phyloP scores from a whole-genome alignment of 1,140 invertebrate genomes.

The Megalopta genalis region DNA sequence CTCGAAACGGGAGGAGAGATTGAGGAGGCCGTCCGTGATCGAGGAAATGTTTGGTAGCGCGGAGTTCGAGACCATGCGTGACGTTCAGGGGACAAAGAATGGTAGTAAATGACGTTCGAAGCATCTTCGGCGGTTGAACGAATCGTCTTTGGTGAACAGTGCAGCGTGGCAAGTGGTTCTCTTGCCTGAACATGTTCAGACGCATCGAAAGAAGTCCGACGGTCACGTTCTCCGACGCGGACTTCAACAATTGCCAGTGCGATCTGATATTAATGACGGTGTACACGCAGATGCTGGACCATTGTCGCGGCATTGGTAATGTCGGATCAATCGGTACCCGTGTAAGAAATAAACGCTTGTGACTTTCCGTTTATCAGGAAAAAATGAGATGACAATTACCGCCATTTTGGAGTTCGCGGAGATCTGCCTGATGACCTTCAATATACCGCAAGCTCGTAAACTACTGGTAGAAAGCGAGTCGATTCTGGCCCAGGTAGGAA shows the following conservation, averaged over 20 bases:
- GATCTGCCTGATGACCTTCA: conserved; percentile 77
- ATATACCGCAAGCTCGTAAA: conserved; percentile 80
- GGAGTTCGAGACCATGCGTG: background rate
- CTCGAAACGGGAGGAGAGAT: conserved; percentile 59
- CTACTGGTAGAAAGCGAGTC: conserved; percentile 77
- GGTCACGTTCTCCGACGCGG: conserved; percentile 74
- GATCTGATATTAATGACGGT: conserved; percentile 79
- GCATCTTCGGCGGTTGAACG: too few species aligned
- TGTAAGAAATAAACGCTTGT: background rate
- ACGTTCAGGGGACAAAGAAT: background rate
- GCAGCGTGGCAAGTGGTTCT: background rate
- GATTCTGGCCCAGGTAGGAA: conserved; percentile 59
- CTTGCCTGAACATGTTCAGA: conserved; percentile 32
- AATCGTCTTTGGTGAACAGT: background rate
- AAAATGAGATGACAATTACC: conserved; percentile 69
- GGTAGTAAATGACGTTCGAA: background rate
- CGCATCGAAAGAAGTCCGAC: conserved; percentile 57
- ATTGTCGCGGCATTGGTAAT: conserved; percentile 81
- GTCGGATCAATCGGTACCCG: background rate
- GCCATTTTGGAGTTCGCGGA: conserved; percentile 82
- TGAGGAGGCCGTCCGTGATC: conserved; percentile 12
- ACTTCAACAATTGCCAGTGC: conserved; percentile 81
- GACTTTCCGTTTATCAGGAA: conserved; percentile 58
- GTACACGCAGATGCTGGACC: conserved; percentile 82
- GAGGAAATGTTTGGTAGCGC: conserved; percentile 30